Conservation (phyloP, 2,797 vertebrate species). For the Octomys mimax region DNA sequence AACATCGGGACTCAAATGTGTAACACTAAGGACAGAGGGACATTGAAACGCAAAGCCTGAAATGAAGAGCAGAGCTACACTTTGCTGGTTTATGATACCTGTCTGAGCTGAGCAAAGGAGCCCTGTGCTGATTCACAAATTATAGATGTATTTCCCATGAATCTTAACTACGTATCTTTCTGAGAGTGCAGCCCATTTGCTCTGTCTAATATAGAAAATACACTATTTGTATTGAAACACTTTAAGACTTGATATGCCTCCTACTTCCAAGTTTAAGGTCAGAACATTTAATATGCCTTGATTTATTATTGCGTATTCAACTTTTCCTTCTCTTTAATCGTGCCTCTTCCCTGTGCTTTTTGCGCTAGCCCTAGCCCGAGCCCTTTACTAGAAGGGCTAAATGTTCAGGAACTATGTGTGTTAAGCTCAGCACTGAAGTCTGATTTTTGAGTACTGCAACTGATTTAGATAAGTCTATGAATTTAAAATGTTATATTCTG, state of each 20-base stretch:
- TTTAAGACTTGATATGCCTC: neutral
- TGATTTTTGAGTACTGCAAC: neutral
- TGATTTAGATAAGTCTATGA: neutral
- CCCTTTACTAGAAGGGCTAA: neutral
- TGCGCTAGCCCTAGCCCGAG: neutral
- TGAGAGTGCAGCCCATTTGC: neutral
- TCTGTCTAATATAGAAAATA: conserved; percentile 11
- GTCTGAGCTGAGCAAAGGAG: neutral
- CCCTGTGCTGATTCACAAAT: neutral
- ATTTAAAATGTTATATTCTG: conserved; percentile 20
- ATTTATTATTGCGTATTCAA: neutral
- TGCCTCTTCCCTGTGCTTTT: neutral
- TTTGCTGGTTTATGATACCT: neutral
- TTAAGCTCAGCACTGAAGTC: neutral
- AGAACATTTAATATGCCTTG: neutral
- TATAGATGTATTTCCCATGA: neutral
- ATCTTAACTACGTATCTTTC: neutral
- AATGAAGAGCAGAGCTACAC: neutral
- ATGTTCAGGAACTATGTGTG: neutral
- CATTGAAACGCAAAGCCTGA: neutral
- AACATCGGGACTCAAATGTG: neutral
- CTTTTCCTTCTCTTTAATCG: neutral
- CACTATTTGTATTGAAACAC: neutral
- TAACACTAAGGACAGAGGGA: neutral
- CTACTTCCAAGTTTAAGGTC: neutral